These are phyloP conservation scores for Murina feae DNA, from an alignment of 2,113 vertebrate species.

Conservation along the genomic window DNA sequence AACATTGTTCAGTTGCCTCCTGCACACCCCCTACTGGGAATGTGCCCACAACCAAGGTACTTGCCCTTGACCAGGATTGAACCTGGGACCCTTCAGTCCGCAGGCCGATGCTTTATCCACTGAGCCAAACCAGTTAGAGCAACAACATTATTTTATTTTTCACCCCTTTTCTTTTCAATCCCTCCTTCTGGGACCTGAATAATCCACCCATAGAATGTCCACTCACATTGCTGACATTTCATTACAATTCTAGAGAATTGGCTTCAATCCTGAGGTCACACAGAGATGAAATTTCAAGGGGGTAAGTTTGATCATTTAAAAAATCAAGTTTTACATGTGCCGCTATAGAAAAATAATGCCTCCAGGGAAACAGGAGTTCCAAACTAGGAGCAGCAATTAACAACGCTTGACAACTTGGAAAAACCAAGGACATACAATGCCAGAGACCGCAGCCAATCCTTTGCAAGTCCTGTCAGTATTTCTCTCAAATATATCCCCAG, in stretches of 20 bases:
- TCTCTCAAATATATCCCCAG: background rate
- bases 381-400: background rate
- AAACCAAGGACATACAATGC: background rate
- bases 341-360: background rate
- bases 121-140: too few species aligned
- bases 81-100: too few species aligned
- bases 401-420: background rate
- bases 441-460: background rate
- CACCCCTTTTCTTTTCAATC: background rate
- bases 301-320: background rate
- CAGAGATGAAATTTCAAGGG: constrained; percentile 6
- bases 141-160: background rate
- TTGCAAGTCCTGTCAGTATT: background rate
- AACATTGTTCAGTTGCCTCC: too few species aligned
- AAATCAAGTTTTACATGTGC: constrained; percentile 9
- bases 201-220: background rate
- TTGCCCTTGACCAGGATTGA: too few species aligned
- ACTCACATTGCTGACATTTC: background rate
- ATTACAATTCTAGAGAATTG: background rate
- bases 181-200: background rate
- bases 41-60: too few species aligned
- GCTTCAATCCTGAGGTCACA: background rate
- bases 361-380: background rate
- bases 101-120: too few species aligned
- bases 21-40: too few species aligned